A percentile compares a stretch with the other conserved stretches of the same genome.
These are phyloP conservation scores for Otis tarda DNA, from an alignment of 2,113 vertebrate species.

Conservation along the genomic window DNA sequence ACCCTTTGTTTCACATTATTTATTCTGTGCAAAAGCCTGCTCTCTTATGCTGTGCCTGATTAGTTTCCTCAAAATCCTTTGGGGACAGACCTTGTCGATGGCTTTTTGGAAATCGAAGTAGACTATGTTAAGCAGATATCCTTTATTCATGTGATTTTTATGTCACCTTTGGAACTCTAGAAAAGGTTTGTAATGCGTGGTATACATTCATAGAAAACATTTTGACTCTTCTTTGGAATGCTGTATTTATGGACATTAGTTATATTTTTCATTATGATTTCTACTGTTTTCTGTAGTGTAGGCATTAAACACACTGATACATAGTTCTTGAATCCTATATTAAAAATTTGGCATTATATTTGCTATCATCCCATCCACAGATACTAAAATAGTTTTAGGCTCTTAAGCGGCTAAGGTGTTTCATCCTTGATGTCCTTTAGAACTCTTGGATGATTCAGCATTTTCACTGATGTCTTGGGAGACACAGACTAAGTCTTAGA, in stretches of 20 bases:
- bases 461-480: background rate
- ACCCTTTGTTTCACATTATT: background rate
- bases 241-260: background rate
- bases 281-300: background rate
- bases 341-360: background rate
- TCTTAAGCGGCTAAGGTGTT: background rate
- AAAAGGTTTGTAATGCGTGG: slow-evolving; percentile 42
- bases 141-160: background rate
- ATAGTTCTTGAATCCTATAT: background rate
- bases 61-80: slow-evolving; percentile 42
- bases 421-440: slow-evolving; percentile 35
- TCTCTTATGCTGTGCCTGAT: background rate
- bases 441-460: slow-evolving; percentile 19
- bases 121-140: background rate
- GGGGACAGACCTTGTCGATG: background rate
- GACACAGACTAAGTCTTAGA: background rate
- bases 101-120: slow-evolving; percentile 36
- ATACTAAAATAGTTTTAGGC: background rate
- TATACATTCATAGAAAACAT: slow-evolving; percentile 2
- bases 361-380: background rate
- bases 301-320: background rate
- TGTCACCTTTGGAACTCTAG: slow-evolving; percentile 16
- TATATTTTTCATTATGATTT: background rate
- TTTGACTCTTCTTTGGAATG: background rate
- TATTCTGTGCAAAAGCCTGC: background rate